phyloP scores from a whole-genome alignment of 2,113 vertebrate genomes.

The Coregonus clupeaformis region DNA sequence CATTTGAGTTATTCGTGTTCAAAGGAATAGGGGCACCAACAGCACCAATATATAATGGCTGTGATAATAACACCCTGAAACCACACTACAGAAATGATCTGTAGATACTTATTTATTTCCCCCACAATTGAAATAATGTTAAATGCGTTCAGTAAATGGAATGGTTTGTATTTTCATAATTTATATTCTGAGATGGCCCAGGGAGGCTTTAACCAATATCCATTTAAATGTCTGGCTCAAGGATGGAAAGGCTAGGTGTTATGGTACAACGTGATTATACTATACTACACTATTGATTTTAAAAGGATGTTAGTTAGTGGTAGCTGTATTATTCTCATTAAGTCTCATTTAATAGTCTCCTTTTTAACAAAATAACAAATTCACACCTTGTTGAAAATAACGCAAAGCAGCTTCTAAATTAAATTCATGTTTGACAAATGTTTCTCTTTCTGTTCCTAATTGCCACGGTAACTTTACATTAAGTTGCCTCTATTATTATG shows the following conservation, averaged over 20 bases:
- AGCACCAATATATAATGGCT: slow-evolving; percentile 55
- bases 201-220: not conserved
- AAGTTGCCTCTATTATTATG: not conserved
- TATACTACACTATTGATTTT: too few relatives aligned
- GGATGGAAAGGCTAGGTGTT: not conserved
- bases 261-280: too few relatives aligned
- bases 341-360: too few relatives aligned
- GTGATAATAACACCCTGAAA: slow-evolving; percentile 59
- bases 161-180: slow-evolving; percentile 38
- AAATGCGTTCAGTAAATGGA: slow-evolving; percentile 13
- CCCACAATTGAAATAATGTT: slow-evolving; percentile 35
- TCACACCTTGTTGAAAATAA: too few relatives aligned
- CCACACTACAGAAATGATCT: slow-evolving; percentile 54
- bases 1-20: slow-evolving; percentile 60
- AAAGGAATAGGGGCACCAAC: slow-evolving; percentile 50
- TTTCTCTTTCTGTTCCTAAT: too few relatives aligned
- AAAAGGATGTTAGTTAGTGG: too few relatives aligned
- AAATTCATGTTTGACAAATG: too few relatives aligned
- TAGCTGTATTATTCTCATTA: too few relatives aligned
- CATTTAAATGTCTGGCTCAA: not conserved
- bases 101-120: slow-evolving; percentile 56
- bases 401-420: too few relatives aligned
- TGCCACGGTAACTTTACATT: too few relatives aligned
- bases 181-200: slow-evolving; percentile 14
- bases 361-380: too few relatives aligned